Percentiles rank a stretch among this genome's conserved stretches.
Evolutionary conservation across 2,888 invertebrate genomes (phyloP).

Genomic region (Lithophane ornitopus): DNA sequence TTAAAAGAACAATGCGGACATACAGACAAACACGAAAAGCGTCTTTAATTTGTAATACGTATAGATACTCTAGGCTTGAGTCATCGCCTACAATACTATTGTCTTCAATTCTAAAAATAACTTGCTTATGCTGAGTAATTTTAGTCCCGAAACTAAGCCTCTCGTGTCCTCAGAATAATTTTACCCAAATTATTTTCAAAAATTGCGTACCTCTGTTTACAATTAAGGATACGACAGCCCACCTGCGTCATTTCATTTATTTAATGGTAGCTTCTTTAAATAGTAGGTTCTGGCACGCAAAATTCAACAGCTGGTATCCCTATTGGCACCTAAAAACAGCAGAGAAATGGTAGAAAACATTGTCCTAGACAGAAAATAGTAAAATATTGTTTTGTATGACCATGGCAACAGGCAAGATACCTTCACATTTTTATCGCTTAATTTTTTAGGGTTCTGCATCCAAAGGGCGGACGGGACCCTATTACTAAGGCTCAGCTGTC

Average conservation of each 20-base stretch:
- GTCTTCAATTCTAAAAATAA: not conserved
- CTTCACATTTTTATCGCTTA: not conserved
- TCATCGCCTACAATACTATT: slow-evolving; percentile 18
- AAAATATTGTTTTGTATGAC: not conserved
- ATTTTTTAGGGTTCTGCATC: no score
- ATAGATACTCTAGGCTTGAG: not conserved
- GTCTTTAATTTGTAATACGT: no score
- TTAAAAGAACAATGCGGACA: no score
- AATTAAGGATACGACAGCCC: slow-evolving; percentile 5
- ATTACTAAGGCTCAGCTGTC: no score
- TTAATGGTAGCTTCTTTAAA: not conserved
- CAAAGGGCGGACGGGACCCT: no score
- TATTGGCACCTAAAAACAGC: not conserved
- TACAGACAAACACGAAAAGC: not conserved
- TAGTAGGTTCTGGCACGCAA: not conserved
- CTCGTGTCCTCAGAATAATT: not conserved
- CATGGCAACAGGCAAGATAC: no score
- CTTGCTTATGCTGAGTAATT: not conserved
- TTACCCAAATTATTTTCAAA: not conserved
- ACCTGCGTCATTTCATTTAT: slow-evolving; percentile 11
- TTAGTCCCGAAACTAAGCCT: not conserved
- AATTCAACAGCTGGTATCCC: not conserved
- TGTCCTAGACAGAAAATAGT: no score
- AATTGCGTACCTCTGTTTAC: not conserved
- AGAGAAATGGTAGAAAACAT: not conserved